Evolutionary conservation across 2,888 invertebrate genomes (phyloP), one percentile per base, ranked within the genome.

Genomic region (Minunthozetes semirufus): DNA sequence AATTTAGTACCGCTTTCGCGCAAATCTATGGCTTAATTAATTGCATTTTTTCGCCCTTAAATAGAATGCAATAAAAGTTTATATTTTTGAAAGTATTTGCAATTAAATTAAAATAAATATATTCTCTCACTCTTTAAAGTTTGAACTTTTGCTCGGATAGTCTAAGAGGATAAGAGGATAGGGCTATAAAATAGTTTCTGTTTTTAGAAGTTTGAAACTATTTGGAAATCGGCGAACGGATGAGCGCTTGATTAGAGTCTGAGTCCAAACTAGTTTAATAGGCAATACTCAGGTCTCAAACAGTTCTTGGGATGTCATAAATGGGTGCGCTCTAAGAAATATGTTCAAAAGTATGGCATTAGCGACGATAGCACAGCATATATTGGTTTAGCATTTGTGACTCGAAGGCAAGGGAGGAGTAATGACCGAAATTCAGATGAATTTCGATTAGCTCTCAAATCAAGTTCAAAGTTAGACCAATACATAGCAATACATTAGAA

Each of bases 331-430:
- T 59, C 27, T 59, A 1, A 59, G 38, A 42, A 42, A 19, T 8
- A 11, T 19, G 13, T 38, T 19, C 1, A 17, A 68, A 38, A 11
- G 15, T 42, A 68, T 61, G 29, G 25, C 27, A 59, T 59, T 59
- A 25, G 13, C 5, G 22, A 22, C 15, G 27, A 19, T 27, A 59
- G 27, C 15, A 59, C 19, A 59, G 27, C 15, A 59, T 59, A 27
- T 59, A 59, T 59, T 27, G 25, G 22, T 13, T 61, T 29, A 29
- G 9, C n/a, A 61, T 61, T 33, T 27, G 3, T 61, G 33, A 42
- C 68, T 68, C 42, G 42, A 68, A 68, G 68, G 68, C 68, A 68
- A 46, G 13, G 68, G 68, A 68, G 68, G 68, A 68, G 68, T 68
- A 68, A 68, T 68, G 68, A 68, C 68, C 68, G 38, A n/a, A 68